These are phyloP conservation scores for Fratercula arctica DNA, from an alignment of 2,797 vertebrate genomes.

Conservation along the genomic window DNA sequence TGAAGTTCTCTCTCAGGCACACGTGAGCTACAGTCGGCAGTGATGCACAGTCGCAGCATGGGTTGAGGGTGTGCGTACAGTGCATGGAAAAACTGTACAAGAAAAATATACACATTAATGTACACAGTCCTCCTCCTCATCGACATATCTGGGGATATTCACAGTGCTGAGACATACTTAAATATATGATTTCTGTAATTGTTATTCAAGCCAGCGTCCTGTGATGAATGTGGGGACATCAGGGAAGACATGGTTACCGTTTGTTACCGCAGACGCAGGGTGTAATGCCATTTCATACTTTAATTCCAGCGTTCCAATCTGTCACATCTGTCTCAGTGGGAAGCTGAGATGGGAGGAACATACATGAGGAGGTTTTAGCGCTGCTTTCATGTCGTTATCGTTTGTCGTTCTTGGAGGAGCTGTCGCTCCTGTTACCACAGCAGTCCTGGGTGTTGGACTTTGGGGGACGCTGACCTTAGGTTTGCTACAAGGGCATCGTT, in stretches of 20 bases:
- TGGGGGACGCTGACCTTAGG: rapidly evolving
- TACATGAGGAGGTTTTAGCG: background rate
- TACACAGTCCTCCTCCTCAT: background rate
- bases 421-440: background rate
- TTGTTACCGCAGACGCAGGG: background rate
- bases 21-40: background rate
- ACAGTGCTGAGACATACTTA: background rate
- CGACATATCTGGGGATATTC: background rate
- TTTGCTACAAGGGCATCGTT: background rate
- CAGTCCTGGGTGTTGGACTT: background rate
- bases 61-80: background rate
- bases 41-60: background rate
- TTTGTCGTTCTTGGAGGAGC: background rate
- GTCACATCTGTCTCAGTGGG: background rate
- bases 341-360: background rate
- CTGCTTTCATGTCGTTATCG: background rate
- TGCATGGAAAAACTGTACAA: background rate
- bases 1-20: background rate
- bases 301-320: background rate
- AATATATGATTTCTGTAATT: background rate
- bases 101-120: background rate
- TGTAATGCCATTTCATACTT: background rate
- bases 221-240: background rate
- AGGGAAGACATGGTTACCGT: background rate
- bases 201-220: background rate